Evolutionary conservation across 2,888 invertebrate genomes (phyloP).

Genomic region (Caenorhabditis doughertyi): DNA sequence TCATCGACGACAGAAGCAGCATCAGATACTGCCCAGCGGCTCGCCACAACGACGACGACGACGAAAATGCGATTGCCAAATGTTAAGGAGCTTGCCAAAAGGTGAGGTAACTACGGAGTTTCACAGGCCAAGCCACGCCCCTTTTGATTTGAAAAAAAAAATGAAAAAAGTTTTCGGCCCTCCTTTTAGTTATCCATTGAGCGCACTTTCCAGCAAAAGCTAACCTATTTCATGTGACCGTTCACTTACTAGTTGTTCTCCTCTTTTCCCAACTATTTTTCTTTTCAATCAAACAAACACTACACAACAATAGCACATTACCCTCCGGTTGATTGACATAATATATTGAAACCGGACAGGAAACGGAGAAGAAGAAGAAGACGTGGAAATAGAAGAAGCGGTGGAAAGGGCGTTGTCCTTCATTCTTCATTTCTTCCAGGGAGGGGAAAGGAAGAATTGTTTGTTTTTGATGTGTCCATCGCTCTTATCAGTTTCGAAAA

Average conservation of each 20-base stretch:
- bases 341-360: constrained; percentile 25
- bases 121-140: too few relatives aligned
- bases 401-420: constrained; percentile 29
- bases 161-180: too few relatives aligned
- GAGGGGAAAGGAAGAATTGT: constrained; percentile 18
- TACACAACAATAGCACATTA: constrained; percentile 34
- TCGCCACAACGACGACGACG: constrained; percentile 31
- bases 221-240: too few relatives aligned
- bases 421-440: constrained; percentile 32
- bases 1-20: background rate
- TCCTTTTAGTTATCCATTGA: too few relatives aligned
- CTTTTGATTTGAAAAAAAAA: too few relatives aligned
- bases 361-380: constrained; percentile 7
- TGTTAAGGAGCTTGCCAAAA: constrained; percentile 61
- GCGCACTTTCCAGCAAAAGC: too few relatives aligned
- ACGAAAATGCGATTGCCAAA: constrained; percentile 58
- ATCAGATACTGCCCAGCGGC: constrained; percentile 5
- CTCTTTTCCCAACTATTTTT: background rate
- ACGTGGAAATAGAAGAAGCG: constrained; percentile 2
- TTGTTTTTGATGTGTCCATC: constrained; percentile 1
- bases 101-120: constrained; percentile 14
- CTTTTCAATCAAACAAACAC: constrained; percentile 3
- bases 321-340: constrained; percentile 52
- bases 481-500: constrained; percentile 16
- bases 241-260: constrained; percentile 26